phyloP scores from a whole-genome alignment of 2,113 vertebrate species.

The Pyxicephalus adspersus region DNA sequence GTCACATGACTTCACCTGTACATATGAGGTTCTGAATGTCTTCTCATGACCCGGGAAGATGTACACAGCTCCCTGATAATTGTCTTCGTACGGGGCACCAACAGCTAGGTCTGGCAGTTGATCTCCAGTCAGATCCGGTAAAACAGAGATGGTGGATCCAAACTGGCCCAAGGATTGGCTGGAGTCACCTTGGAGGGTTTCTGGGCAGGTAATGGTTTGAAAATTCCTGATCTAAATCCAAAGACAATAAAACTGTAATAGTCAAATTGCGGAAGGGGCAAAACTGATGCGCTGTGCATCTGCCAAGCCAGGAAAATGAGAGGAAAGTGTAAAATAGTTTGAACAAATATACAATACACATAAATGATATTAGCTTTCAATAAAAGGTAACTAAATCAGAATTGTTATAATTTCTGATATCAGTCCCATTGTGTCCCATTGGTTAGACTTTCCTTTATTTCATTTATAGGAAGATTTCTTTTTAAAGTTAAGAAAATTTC shows the following conservation, averaged over 20 bases:
- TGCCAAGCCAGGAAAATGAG: no score
- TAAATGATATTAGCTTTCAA: no score
- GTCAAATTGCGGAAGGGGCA: no score
- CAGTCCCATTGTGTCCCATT: no score
- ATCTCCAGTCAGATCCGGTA: conserved; percentile 79
- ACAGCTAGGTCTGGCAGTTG: conserved; percentile 74
- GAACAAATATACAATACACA: no score
- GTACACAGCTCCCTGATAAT: conserved; percentile 78
- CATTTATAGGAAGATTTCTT: no score
- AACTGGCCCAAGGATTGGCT: conserved; percentile 77
- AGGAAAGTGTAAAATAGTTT: no score
- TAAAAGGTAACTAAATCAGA: no score
- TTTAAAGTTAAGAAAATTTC: no score
- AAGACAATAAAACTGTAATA: neutral
- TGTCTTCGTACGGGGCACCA: conserved; percentile 81
- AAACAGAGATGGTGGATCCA: conserved; percentile 73
- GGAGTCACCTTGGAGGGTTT: conserved; percentile 71
- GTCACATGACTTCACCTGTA: conserved; percentile 70
- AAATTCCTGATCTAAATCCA: neutral
- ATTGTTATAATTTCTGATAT: no score
- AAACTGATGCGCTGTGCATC: no score
- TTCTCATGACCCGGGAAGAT: conserved; percentile 76
- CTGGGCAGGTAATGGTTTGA: conserved; percentile 68
- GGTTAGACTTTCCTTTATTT: no score
- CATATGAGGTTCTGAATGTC: conserved; percentile 71